Conservation (phyloP, 2,888 invertebrate genomes). For the Elysia crispata region DNA sequence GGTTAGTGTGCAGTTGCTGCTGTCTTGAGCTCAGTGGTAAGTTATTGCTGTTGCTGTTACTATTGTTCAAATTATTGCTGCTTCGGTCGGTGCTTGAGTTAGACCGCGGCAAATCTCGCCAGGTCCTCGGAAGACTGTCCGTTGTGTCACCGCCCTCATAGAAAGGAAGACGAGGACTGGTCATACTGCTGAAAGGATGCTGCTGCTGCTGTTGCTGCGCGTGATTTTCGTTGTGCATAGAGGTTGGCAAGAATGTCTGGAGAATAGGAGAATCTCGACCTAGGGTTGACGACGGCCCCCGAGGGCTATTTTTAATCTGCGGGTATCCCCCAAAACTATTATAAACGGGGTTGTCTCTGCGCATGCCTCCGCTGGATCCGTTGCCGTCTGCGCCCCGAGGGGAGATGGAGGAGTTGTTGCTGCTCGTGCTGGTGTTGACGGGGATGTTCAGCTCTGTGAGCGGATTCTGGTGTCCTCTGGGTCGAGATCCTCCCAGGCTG, state of each 20-base stretch:
- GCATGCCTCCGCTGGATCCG: no score
- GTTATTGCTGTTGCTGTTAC: no score
- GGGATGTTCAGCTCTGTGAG: slow-evolving; percentile 40
- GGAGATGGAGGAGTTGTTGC: not conserved
- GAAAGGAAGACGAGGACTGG: not conserved
- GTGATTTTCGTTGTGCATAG: no score
- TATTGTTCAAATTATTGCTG: not conserved
- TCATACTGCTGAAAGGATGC: not conserved
- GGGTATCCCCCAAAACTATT: slow-evolving; percentile 24
- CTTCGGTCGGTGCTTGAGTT: not conserved
- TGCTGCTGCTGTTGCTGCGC: not conserved
- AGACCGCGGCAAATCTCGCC: slow-evolving; percentile 11
- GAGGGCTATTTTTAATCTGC: slow-evolving; percentile 19
- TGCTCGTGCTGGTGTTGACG: slow-evolving; percentile 32
- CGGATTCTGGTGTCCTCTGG: slow-evolving; percentile 21
- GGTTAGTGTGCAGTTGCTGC: no score
- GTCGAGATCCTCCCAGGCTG: no score
- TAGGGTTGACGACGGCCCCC: not conserved
- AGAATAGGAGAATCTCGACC: slow-evolving; percentile 41
- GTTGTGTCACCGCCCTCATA: slow-evolving; percentile 27
- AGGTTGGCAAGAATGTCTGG: slow-evolving; percentile 14
- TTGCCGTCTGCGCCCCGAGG: no score
- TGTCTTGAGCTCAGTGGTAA: no score
- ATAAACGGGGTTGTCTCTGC: slow-evolving; percentile 21
- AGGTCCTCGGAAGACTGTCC: slow-evolving; percentile 27